Conservation (phyloP, 2,113 vertebrate species). For the Engystomops pustulosus region DNA sequence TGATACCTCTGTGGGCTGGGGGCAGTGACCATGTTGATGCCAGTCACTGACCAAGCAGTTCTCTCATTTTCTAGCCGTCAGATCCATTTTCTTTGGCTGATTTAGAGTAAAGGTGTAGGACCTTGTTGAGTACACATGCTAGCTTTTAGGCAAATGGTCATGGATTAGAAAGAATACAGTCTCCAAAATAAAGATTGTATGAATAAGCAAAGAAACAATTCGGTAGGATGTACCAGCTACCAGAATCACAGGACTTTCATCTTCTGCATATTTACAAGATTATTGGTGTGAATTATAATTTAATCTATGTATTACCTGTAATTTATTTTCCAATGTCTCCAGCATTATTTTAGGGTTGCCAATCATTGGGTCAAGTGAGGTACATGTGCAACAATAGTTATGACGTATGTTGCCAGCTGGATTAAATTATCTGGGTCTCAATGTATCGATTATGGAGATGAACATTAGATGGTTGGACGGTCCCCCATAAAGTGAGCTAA, state of each 20-base stretch:
- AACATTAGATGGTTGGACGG: too few relatives aligned
- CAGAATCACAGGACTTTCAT: conserved; percentile 7
- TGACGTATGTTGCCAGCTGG: too few relatives aligned
- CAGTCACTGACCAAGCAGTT: conserved; percentile 23
- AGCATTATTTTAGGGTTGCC: too few relatives aligned
- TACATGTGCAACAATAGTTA: too few relatives aligned
- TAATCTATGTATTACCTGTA: too few relatives aligned
- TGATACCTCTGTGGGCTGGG: conserved; percentile 45
- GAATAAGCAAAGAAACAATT: not conserved
- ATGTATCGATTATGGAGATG: too few relatives aligned
- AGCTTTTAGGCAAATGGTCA: conserved; percentile 18
- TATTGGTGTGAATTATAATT: too few relatives aligned
- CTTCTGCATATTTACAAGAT: not conserved
- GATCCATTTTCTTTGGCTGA: conserved; percentile 49
- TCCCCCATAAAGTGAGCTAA: too few relatives aligned
- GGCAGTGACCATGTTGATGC: conserved; percentile 46
- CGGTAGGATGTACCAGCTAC: not conserved
- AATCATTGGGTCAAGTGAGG: too few relatives aligned
- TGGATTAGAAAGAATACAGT: conserved; percentile 40
- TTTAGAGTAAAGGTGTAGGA: conserved; percentile 43
- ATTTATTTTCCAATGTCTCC: too few relatives aligned
- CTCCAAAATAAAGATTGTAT: conserved; percentile 1
- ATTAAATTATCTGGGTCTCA: too few relatives aligned
- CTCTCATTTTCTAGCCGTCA: conserved; percentile 41
- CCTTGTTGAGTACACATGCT: conserved; percentile 37